Evolutionary conservation across 2,113 vertebrate species (phyloP), one percentile per base, ranked within the genome.

Genomic region (Lathamus discolor): DNA sequence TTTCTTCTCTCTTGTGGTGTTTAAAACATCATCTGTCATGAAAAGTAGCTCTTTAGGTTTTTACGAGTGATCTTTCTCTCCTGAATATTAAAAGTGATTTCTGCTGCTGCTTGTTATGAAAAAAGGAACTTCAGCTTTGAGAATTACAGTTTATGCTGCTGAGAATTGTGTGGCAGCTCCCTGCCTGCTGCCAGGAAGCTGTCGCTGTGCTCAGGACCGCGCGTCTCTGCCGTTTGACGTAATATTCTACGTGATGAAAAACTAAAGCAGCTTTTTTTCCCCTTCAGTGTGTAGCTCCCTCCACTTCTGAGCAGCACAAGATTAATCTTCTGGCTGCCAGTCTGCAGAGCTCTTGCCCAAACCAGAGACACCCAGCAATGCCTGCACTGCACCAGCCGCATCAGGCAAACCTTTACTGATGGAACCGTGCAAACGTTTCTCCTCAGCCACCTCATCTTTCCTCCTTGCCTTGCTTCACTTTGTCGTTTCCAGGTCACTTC

Each of bases 401-500:
- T 54, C 48, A 73, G 70, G 37, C 79, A 76, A 54, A 85, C 20
- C 61, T 79, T 89, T 79, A 37, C 24, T 6, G 12, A 61, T 77
- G 80, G 1, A 91, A 51, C 79, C 0, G 1, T 41, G 84, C 85
- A 74, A 86, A 95, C 10, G 2, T 35, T 83, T 33, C 79, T 94
- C 35, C 87, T 92, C 6, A 18, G 67, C 85, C 35, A 43, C 69
- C 81, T 91, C 83, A 33, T 90, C 92, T 93, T 70, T 92, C 74
- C 90, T 95, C 90, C 78, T 94, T 91, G 77, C 88, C 83, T 83
- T 55, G 85, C 93, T 90, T 92, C 83, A 13, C 86, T 95, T 91
- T 90, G 96, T 95, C 95, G 51, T 97, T 97, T 97, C 95, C 95
- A 97, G 97, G 96, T 97, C 95, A 96, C 88, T 97, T 95, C 54